These are phyloP conservation scores for Drosophila atripex DNA, from an alignment of 2,888 invertebrate genomes.

Conservation along the genomic window DNA sequence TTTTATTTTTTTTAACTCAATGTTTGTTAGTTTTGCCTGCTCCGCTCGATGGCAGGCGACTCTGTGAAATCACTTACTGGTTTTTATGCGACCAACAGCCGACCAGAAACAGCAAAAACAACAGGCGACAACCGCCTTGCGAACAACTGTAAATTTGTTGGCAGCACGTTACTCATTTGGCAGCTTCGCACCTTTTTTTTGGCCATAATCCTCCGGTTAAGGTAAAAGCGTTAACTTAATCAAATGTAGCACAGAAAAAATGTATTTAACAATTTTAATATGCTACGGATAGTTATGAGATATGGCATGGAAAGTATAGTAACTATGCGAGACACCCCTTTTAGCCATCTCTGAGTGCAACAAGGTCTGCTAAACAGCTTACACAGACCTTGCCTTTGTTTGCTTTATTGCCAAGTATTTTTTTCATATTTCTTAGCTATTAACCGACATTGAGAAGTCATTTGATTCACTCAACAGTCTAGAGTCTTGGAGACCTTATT, in stretches of 20 bases:
- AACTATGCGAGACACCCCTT: background rate
- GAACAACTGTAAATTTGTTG: slow-evolving; percentile 74
- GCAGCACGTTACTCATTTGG: slow-evolving; percentile 78
- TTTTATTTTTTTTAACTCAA: slow-evolving; percentile 25
- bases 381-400: slow-evolving; percentile 35
- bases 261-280: slow-evolving; percentile 30
- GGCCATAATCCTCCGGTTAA: slow-evolving; percentile 34
- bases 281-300: background rate
- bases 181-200: slow-evolving; percentile 72
- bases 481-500: slow-evolving; percentile 41
- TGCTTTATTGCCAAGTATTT: slow-evolving; percentile 13
- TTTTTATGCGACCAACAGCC: slow-evolving; percentile 62
- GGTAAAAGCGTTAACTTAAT: slow-evolving; percentile 30
- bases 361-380: slow-evolving; percentile 5
- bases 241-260: slow-evolving; percentile 27
- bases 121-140: slow-evolving; percentile 41
- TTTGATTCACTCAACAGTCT: slow-evolving; percentile 47
- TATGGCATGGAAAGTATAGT: background rate
- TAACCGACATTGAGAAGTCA: slow-evolving; percentile 66
- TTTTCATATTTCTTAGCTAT: slow-evolving; percentile 18
- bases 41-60: slow-evolving; percentile 40
- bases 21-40: slow-evolving; percentile 65
- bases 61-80: slow-evolving; percentile 79
- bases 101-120: slow-evolving; percentile 41
- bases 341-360: background rate